Evolutionary conservation across 2,888 invertebrate genomes (phyloP), one percentile per base, ranked within the genome.

Genomic region (Tenthredo distinguenda): DNA sequence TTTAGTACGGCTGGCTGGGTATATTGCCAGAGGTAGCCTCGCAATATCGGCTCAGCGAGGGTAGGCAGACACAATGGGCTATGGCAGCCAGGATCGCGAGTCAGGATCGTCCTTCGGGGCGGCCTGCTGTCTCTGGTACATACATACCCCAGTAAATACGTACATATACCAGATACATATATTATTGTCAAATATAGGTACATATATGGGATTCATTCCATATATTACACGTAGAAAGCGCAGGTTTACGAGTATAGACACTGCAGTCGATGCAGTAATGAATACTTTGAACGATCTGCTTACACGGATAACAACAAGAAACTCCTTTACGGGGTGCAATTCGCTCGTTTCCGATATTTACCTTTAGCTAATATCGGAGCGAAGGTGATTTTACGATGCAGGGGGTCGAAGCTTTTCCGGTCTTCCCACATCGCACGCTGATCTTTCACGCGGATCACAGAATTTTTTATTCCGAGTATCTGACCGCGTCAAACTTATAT

Each of bases 41-140:
- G 83, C 83, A 83, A 83, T 83, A 83, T 83, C 83, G 47, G 83
- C 68, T 47, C 68, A 68, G 68, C 81, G 62, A 83, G 83, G 83
- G 83, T 83, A 83, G 83, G 83, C 47, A 65, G 50, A 68, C 68
- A 83, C 83, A 83, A 83, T 83, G 83, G 83, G 83, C 47, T 18
- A 68, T 47, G 83, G 40, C 68, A 83, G 65, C 83, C n/a, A 83
- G 71, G 83, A 83, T 83, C 83, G 68, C 83, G 83, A 68, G 68
- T 68, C 81, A 62, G 81, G 62, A 81, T 83, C 71, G 83, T 83
- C 65, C 83, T 79, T 55, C 79, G 55, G 37, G 58, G 55, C n/a
- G 3, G 58, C 55, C 34, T 55, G 34, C 79, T 65, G 65, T 82
- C 40, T 68, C 83, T 43, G 18, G 31, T 50, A 47, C 47, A 47